Evolutionary conservation across 2,113 vertebrate genomes (phyloP).

Genomic region (Lamprotornis superbus): DNA sequence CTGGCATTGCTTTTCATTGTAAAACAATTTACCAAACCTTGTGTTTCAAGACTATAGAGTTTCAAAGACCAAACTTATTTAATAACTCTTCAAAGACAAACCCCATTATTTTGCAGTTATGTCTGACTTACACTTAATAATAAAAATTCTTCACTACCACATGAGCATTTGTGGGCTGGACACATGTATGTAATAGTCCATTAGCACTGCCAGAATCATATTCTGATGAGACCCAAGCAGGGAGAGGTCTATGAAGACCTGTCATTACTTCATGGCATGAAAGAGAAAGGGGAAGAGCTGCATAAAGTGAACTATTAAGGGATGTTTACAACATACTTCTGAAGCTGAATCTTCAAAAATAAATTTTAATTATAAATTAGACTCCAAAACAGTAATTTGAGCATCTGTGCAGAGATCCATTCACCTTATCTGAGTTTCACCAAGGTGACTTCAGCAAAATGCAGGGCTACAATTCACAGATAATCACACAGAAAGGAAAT

Average conservation of each 20-base stretch:
- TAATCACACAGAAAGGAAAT: not conserved
- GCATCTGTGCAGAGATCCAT: not conserved
- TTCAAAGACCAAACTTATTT: not conserved
- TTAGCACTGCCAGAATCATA: not conserved
- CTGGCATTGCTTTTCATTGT: not conserved
- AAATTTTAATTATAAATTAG: not conserved
- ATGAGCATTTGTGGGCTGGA: not conserved
- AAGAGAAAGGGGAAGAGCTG: not conserved
- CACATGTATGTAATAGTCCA: not conserved
- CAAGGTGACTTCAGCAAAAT: not conserved
- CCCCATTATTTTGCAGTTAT: not conserved
- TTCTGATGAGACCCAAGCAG: not conserved
- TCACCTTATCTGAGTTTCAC: not conserved
- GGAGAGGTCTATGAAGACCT: not conserved
- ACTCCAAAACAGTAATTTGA: not conserved
- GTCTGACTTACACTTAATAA: not conserved
- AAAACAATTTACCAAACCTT: not conserved
- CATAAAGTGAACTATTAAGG: not conserved
- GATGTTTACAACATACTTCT: not conserved
- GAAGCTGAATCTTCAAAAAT: not conserved
- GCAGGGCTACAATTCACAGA: rapidly evolving
- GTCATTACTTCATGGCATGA: not conserved
- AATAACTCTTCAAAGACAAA: not conserved
- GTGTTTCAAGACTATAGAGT: not conserved
- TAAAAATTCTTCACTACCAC: not conserved